Evolutionary conservation across 2,888 invertebrate genomes (phyloP), one percentile per base, ranked within the genome.

Genomic region (Acronicta leporina): DNA sequence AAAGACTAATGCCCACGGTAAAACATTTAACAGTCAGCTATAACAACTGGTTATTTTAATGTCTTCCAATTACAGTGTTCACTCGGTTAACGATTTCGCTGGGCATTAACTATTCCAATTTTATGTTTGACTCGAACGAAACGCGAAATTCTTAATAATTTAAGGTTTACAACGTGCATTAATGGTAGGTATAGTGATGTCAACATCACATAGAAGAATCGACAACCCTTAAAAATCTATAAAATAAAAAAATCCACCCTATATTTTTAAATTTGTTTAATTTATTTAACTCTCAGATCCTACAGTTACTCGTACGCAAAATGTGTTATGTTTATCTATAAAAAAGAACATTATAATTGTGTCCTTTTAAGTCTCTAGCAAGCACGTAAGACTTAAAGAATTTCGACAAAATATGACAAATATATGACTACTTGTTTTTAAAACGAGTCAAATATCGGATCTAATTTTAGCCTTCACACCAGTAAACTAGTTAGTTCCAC

Each of bases 31-130:
- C 90, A 89, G 89, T 89, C 90, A 84, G 89, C 86, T 90, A 90
- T 92, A 92, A 94, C 91, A 87, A 86, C 88, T 87, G 84, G 84
- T 85, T 87, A 90, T 89, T 89, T 94, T 94, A 94, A 94, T 90
- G 93, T 88, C 91, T 88, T 87, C 92, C 94, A 94, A 94, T 94
- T 94, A 94, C 89, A 94, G 93, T 86, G 86, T 91, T 86, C 88
- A 87, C 82, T 84, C 87, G 80, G 84, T 94, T 94, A 93, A 94
- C 94, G 94, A 94, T 94, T 92, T 85, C 86, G 85, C 87, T 87
- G 90, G 87, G 89, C 88, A 88, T 91, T 92, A 91, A 92, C 94
- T 92, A 92, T 93, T 89, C 88, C 92, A 89, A 91, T 92, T 94
- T 94, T 93, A 94, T 92, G 94, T 90, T 80, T 85, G 81, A 78